phyloP scores from a whole-genome alignment of 2,888 invertebrate genomes.

The Eilema sororculum region DNA sequence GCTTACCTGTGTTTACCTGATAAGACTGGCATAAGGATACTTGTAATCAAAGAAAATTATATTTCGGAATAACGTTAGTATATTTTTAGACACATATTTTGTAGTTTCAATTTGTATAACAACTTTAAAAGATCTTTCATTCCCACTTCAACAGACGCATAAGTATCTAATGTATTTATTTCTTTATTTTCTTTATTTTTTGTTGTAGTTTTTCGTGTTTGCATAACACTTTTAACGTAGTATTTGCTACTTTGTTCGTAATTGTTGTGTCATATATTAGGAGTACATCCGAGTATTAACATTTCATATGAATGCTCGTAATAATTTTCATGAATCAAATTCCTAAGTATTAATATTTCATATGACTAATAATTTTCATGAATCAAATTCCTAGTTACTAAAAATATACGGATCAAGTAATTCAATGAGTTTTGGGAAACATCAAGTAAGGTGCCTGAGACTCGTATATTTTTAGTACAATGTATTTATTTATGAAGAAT shows the following conservation, averaged over 20 bases:
- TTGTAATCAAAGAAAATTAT: not conserved
- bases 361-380: not conserved
- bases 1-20: not conserved
- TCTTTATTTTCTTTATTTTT: conserved; percentile 20
- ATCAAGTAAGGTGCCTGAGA: not conserved
- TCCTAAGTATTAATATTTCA: not conserved
- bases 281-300: not conserved
- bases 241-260: not conserved
- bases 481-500: not conserved
- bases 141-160: conserved; percentile 7
- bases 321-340: not conserved
- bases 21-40: too few species aligned
- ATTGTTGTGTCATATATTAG: not conserved
- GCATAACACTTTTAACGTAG: conserved; percentile 22
- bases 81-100: not conserved
- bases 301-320: not conserved
- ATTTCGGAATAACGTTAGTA: not conserved
- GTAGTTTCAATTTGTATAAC: not conserved
- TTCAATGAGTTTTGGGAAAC: not conserved
- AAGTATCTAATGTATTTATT: conserved; percentile 8
- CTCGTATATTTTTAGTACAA: not conserved
- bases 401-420: not conserved
- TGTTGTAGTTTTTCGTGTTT: conserved; percentile 15
- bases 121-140: conserved; percentile 14
- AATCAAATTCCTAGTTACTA: not conserved